Evolutionary conservation across 2,797 vertebrate species (phyloP), one percentile per base, ranked within the genome.

Genomic region (Lacerta viridis): DNA sequence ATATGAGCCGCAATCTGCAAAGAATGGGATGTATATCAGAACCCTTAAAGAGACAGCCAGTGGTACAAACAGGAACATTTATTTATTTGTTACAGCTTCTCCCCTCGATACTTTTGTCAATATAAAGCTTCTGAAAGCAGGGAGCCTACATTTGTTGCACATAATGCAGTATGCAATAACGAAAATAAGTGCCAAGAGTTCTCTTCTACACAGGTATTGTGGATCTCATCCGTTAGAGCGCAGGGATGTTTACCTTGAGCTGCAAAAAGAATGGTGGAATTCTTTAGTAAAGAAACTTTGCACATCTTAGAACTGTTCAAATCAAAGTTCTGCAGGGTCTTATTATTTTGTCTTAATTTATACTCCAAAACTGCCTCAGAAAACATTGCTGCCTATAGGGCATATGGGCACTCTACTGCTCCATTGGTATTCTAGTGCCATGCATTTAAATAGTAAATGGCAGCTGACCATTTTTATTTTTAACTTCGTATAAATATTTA

Each of bases 181-280:
- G 90, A 93, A 92, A 89, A 81, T 9, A 95, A 96, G 96, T 97
- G 97, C 97, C 97, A 97, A 96, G 95, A 43, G 95, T 95, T 72
- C 83, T 95, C 39, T 90, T 93, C 66, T 79, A 3, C 50, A 87
- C 89, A 90, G 90, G 79, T 88, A 93, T 87, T 84, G 61, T 46
- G 87, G 25, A 92, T 20, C 23, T 88, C 72, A 86, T 94, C 55
- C 87, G 1, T 90, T 93, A 86, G 90, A 91, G 80, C 86, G 17
- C 78, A 90, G 94, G 91, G 82, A 55, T 94, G 50, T 93, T 91
- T 93, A 92, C 89, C 89, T 93, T 90, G 92, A 92, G 92, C 85
- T 71, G 36, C 29, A 78, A 91, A 88, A 93, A 90, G 29, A 94
- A 50, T 55, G 20, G 29, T 79, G 39, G 75, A 78, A 68, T 66